Evolutionary conservation across 2,797 vertebrate species (phyloP), one percentile per base, ranked within the genome.

Genomic region (Micropoecilia bifurca): DNA sequence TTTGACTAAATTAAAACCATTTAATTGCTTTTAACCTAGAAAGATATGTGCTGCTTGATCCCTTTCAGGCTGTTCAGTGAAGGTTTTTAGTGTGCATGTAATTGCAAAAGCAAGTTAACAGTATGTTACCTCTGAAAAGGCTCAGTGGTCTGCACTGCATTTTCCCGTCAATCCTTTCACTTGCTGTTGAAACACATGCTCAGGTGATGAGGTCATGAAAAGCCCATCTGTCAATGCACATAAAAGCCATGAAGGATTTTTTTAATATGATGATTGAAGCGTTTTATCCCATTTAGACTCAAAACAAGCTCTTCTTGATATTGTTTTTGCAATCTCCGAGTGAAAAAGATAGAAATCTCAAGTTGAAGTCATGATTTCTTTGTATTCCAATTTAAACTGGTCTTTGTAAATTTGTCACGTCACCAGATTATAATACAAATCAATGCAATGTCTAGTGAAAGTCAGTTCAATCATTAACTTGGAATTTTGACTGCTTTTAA

Each of bases 161-260:
- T 76, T 18, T 8, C 80, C 84, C 73, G 76, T 88, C 82, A 7
- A 74, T 85, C 16, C 55, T 77, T 82, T 91, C 81, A 89, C 92
- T 88, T 92, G 88, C 90, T 90, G 87, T 80, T 92, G 53, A 61
- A 83, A 82, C 88, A 87, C 92, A 91, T 90, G 91, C 82, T 91
- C 72, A 85, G 85, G 83, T 81, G 81, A 88, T 91, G 83, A 93
- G 81, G 89, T 93, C 90, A 91, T 77, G 30, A 18, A 79, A 75
- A 75, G 71, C 59, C 88, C 87, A 89, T 94, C 90, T 93, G 91
- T 83, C 81, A 74, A 33, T 63, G 73, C 77, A 81, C 55, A 74
- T 75, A 76, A 89, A 76, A 73, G 39, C 73, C 72, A 74, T 14
- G 2, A 33, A 74, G 39, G 46, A 16, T 22, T 22, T 8, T 18